phyloP scores from a whole-genome alignment of 1,140 invertebrate genomes.

The Bombus polaris region DNA sequence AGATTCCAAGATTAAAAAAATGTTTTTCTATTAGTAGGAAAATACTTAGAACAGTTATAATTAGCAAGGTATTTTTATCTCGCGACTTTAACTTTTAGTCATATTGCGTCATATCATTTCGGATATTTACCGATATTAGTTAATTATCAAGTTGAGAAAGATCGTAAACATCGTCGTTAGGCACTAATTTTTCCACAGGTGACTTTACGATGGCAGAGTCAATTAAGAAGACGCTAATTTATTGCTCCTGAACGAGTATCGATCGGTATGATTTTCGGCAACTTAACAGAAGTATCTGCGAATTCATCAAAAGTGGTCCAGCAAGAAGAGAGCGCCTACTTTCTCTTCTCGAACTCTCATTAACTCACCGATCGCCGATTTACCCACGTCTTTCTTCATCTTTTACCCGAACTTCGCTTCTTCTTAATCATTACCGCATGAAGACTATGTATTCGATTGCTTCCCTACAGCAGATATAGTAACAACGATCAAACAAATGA shows the following conservation, averaged over 20 bases:
- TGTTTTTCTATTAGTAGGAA: not conserved
- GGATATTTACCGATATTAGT: not conserved
- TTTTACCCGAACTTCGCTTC: conserved; percentile 31
- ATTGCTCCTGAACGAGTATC: not conserved
- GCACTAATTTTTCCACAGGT: not conserved
- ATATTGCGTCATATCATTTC: not conserved
- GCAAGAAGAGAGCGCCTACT: conserved; percentile 57
- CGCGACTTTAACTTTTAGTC: not conserved
- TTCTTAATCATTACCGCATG: conserved; percentile 41
- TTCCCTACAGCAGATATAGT: not conserved
- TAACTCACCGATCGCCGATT: not conserved
- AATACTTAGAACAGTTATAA: not conserved
- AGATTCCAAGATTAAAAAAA: not conserved
- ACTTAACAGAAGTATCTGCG: not conserved
- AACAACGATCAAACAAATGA: not conserved
- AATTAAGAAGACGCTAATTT: not conserved
- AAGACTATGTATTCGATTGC: conserved; percentile 48
- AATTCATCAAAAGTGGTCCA: conserved; percentile 33
- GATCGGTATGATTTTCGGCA: not conserved
- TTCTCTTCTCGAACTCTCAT: conserved; percentile 56
- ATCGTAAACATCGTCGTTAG: not conserved
- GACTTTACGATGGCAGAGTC: not conserved
- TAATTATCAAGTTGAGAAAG: not conserved
- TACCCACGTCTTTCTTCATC: conserved; percentile 22
- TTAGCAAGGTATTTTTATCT: not conserved